Conservation (phyloP, 1,140 invertebrate genomes). For the Saccostrea echinata region DNA sequence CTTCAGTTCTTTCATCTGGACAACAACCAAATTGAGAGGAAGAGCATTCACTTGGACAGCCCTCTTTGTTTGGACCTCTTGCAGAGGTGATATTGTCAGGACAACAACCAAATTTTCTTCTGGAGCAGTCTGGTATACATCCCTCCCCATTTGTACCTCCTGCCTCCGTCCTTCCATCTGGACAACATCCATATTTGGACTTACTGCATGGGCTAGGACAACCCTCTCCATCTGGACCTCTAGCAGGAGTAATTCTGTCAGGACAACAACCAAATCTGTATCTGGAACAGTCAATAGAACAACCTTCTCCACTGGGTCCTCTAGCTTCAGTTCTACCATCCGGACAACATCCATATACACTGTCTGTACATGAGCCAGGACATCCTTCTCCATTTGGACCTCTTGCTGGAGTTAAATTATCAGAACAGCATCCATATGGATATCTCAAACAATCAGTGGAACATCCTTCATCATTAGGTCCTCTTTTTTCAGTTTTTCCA, state of each 20-base stretch:
- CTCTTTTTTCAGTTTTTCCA: slow-evolving; percentile 89
- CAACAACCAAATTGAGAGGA: neutral
- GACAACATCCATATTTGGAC: neutral
- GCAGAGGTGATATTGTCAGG: neutral
- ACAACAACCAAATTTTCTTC: neutral
- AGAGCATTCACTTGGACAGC: neutral
- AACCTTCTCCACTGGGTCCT: neutral
- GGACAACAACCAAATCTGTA: slow-evolving; percentile 41
- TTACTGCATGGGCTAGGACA: neutral
- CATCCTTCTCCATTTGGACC: neutral
- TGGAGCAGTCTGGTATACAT: neutral
- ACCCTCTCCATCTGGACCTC: neutral
- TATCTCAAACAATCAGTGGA: neutral
- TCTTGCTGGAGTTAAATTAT: neutral
- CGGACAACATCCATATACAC: neutral
- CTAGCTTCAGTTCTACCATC: neutral
- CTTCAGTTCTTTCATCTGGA: neutral
- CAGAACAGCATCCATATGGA: neutral
- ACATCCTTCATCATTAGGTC: slow-evolving; percentile 82
- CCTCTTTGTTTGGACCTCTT: neutral
- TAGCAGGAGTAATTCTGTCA: slow-evolving; percentile 55
- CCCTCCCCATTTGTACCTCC: neutral
- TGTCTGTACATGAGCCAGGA: neutral
- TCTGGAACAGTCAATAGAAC: neutral
- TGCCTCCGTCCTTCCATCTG: neutral